Evolutionary conservation across 2,113 vertebrate species (phyloP).

Genomic region (Xerus inauris): DNA sequence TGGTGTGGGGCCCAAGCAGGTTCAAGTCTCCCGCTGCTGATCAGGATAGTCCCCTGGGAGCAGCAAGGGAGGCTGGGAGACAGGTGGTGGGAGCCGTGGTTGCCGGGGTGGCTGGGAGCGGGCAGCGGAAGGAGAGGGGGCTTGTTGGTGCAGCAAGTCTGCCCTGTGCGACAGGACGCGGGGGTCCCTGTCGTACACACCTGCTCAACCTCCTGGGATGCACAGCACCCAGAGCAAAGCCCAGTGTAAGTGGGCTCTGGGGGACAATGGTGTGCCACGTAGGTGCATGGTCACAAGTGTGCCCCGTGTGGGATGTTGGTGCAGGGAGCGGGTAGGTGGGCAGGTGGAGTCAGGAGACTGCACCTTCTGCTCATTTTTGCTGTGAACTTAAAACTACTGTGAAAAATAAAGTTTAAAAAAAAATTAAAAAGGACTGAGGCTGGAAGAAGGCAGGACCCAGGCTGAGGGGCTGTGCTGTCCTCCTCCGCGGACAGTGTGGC

Average conservation of each 20-base stretch:
- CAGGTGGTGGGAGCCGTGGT: fast-evolving
- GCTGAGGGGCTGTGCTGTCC: fast-evolving
- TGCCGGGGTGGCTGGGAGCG: neutral
- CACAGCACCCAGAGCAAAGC: too few species aligned
- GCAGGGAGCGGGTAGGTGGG: too few species aligned
- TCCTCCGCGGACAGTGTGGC: neutral
- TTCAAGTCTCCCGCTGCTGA: too few species aligned
- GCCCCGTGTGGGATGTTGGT: too few species aligned
- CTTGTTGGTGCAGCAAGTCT: neutral
- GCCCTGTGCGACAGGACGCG: fast-evolving
- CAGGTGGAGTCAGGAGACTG: too few species aligned
- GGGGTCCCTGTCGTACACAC: too few species aligned
- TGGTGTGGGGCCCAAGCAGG: too few species aligned
- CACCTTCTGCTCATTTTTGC: neutral
- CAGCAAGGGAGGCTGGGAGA: neutral
- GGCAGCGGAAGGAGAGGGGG: fast-evolving
- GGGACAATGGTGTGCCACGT: too few species aligned
- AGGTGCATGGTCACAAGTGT: too few species aligned
- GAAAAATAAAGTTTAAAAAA: neutral
- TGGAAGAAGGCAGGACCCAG: fast-evolving
- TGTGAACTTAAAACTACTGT: neutral
- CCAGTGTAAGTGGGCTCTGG: too few species aligned
- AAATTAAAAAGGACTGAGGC: neutral
- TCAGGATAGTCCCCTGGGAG: fast-evolving
- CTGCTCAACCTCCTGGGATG: too few species aligned